Percentiles rank a stretch among this genome's conserved stretches.
Evolutionary conservation across 2,113 vertebrate species (phyloP).

Genomic region (Hyla sarda): DNA sequence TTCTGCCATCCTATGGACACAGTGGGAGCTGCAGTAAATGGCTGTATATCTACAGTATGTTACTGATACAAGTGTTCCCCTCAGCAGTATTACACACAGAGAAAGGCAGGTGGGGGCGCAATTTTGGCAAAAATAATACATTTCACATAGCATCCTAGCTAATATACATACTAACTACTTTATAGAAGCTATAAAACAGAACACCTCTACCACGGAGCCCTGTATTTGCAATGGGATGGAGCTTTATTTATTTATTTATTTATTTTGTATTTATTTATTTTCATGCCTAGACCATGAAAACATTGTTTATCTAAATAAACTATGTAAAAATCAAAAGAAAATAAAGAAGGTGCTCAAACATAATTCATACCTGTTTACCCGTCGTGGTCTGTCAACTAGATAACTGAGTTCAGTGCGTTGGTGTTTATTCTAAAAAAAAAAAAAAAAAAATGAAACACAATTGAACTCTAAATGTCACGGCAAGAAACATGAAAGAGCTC

Average conservation of each 20-base stretch:
- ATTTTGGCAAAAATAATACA: not conserved
- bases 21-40: constrained; percentile 71
- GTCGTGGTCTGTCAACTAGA: constrained; percentile 95
- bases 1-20: constrained; percentile 81
- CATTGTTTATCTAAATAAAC: not conserved
- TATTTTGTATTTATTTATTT: not conserved
- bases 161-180: not conserved
- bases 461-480: constrained; percentile 62
- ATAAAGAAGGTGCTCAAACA: constrained; percentile 14
- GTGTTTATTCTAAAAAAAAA: constrained; percentile 91
- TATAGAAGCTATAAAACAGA: not conserved
- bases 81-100: constrained; percentile 28
- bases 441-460: constrained; percentile 70
- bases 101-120: not conserved
- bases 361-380: constrained; percentile 92
- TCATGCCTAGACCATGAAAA: not conserved
- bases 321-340: not conserved
- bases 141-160: not conserved
- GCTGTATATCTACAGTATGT: constrained; percentile 1
- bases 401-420: constrained; percentile 97
- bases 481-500: constrained; percentile 50
- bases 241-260: not conserved
- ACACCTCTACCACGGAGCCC: not conserved
- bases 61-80: constrained; percentile 43
- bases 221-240: not conserved